Evolutionary conservation across 1,140 invertebrate species (phyloP).

Genomic region (Pentalonia nigronervosa): DNA sequence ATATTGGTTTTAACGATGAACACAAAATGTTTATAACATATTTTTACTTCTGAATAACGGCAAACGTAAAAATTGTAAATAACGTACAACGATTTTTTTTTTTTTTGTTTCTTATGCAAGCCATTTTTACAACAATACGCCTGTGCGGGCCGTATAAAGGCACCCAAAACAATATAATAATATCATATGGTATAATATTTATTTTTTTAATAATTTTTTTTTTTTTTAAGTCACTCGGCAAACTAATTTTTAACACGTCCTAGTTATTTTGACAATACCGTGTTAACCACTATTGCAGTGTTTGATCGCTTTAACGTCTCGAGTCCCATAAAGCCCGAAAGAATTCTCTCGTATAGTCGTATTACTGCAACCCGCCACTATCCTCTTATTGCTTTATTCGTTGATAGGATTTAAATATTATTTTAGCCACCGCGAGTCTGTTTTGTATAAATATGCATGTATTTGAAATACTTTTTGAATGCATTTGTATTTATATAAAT

Average conservation of each 20-base stretch:
- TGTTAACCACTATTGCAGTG: not conserved
- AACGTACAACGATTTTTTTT: too few species aligned
- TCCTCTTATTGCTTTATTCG: not conserved
- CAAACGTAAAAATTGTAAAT: too few species aligned
- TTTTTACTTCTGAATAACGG: too few species aligned
- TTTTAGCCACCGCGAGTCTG: too few species aligned
- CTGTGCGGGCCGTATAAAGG: not conserved
- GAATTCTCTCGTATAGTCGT: not conserved
- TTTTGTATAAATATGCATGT: too few species aligned
- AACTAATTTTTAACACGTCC: not conserved
- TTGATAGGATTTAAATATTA: not conserved
- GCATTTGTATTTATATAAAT: too few species aligned
- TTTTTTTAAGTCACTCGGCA: not conserved
- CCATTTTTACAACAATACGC: too few species aligned
- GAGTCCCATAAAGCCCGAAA: not conserved
- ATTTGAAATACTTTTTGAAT: too few species aligned
- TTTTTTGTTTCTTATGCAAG: too few species aligned
- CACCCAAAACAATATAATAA: not conserved
- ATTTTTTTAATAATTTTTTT: too few species aligned
- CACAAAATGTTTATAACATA: too few species aligned
- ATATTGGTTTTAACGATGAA: too few species aligned
- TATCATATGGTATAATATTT: not conserved
- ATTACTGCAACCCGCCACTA: not conserved
- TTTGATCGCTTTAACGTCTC: not conserved
- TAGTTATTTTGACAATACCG: not conserved